Evolutionary conservation across 2,797 vertebrate genomes (phyloP).

Genomic region (Oreonectes daqikongensis): DNA sequence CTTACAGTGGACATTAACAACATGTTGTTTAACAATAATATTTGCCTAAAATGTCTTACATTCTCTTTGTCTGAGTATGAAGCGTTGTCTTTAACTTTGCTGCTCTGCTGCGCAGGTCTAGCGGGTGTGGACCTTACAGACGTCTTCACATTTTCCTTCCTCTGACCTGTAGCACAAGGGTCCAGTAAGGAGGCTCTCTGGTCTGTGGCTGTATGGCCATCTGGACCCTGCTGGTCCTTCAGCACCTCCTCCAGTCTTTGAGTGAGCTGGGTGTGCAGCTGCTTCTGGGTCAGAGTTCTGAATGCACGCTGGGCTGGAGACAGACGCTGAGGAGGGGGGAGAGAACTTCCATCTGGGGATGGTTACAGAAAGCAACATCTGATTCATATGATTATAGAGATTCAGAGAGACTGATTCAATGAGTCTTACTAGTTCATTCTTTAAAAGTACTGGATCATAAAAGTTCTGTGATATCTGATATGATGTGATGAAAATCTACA

Average conservation of each 20-base stretch:
- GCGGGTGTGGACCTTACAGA: constrained; percentile 38
- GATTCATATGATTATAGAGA: not conserved
- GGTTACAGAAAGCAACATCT: constrained; percentile 6
- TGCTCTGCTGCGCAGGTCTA: constrained; percentile 50
- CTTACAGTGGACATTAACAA: too few relatives aligned
- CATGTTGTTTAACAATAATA: too few relatives aligned
- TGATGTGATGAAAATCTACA: too few relatives aligned
- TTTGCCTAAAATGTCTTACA: constrained; percentile 56
- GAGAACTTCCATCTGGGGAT: constrained; percentile 32
- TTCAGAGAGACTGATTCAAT: too few relatives aligned
- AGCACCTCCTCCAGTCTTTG: constrained; percentile 66
- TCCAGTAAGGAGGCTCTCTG: constrained; percentile 10
- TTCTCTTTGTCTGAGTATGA: constrained; percentile 60
- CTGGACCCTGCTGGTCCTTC: constrained; percentile 42
- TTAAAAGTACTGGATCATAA: not conserved
- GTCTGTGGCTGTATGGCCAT: not conserved
- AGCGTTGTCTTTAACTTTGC: constrained; percentile 20
- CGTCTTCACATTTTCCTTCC: constrained; percentile 47
- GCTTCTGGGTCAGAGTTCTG: constrained; percentile 60
- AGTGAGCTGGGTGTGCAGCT: constrained; percentile 65
- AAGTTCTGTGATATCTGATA: not conserved
- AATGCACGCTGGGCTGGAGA: constrained; percentile 48
- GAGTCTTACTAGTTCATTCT: too few relatives aligned
- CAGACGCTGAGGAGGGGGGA: constrained; percentile 1
- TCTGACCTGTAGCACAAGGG: constrained; percentile 23